A percentile compares a stretch with the other conserved stretches of the same genome.
These are phyloP conservation scores for Cyprinodon tularosa DNA, from an alignment of 2,113 vertebrate species.

Conservation along the genomic window DNA sequence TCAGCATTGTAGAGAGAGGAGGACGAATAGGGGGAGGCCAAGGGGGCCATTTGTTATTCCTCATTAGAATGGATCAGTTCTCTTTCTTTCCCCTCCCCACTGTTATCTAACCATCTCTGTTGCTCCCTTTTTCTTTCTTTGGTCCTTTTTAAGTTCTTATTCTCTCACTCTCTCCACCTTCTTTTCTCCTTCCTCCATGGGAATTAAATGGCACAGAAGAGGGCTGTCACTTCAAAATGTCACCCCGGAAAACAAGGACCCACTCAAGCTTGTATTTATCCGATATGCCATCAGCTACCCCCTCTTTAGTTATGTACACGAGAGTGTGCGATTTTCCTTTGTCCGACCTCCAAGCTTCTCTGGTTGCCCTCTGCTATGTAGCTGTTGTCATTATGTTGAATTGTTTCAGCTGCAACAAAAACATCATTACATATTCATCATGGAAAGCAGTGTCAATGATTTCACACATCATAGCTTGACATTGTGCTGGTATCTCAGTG, in stretches of 20 bases:
- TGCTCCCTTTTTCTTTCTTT: slow-evolving; percentile 35
- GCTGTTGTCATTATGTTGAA: not conserved
- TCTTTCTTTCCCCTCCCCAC: slow-evolving; percentile 21
- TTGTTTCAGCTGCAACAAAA: not conserved
- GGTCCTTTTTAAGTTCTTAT: slow-evolving; percentile 27
- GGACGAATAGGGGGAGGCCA: slow-evolving; percentile 55
- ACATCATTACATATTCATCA: slow-evolving; percentile 30
- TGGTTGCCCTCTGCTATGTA: slow-evolving; percentile 3
- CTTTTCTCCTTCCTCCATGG: slow-evolving; percentile 50
- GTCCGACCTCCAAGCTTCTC: slow-evolving; percentile 32
- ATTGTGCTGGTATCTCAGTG: slow-evolving; percentile 56
- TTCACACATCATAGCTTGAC: slow-evolving; percentile 38
- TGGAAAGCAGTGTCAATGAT: not conserved
- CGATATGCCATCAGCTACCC: slow-evolving; percentile 34
- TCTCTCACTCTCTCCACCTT: slow-evolving; percentile 22
- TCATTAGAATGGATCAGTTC: slow-evolving; percentile 78
- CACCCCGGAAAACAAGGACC: slow-evolving; percentile 68
- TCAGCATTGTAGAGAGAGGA: slow-evolving; percentile 74
- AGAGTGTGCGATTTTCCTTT: slow-evolving; percentile 16
- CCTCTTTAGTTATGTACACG: slow-evolving; percentile 23
- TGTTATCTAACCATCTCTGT: slow-evolving; percentile 48
- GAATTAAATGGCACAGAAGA: slow-evolving; percentile 66
- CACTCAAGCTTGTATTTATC: slow-evolving; percentile 57
- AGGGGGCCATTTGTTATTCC: slow-evolving; percentile 74
- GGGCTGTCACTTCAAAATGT: slow-evolving; percentile 75